Conservation (phyloP, 92 coral and sea anemone genomes). For the Muricea muricata region DNA sequence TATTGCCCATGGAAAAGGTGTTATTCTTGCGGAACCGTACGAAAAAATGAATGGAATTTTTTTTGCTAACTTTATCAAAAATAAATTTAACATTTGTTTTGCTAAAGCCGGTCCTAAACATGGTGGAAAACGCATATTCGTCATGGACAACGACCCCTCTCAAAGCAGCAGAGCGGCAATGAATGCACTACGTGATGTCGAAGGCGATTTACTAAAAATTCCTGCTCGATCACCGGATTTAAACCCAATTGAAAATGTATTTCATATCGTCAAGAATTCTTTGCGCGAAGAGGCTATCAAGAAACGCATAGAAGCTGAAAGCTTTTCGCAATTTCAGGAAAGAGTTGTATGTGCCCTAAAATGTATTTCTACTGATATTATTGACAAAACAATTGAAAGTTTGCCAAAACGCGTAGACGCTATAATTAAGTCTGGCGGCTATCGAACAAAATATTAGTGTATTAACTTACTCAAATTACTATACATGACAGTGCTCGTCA, state of each 20-base stretch:
- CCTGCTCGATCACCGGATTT: conserved; percentile 38
- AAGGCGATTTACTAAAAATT: conserved; percentile 35
- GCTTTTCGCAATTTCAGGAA: not conserved
- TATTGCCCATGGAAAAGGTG: conserved; percentile 51
- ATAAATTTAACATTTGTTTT: conserved; percentile 1
- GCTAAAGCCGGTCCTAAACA: not conserved
- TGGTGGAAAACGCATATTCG: conserved; percentile 6
- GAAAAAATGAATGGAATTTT: not conserved
- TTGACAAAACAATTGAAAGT: conserved; percentile 22
- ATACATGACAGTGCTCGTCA: not conserved
- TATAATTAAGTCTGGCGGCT: not conserved
- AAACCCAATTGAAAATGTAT: conserved; percentile 24
- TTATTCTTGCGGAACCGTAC: not conserved
- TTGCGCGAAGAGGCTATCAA: conserved; percentile 3
- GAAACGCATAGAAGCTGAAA: not conserved
- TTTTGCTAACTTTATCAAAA: conserved; percentile 43
- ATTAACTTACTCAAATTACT: not conserved
- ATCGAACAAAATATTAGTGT: not conserved
- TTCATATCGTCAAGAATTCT: not conserved
- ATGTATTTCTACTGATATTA: not conserved
- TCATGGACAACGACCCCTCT: conserved; percentile 64
- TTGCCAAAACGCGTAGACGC: not conserved
- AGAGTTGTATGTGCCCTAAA: not conserved
- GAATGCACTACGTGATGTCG: conserved; percentile 30
- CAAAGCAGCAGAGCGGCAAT: conserved; percentile 48